A percentile compares a stretch with the other conserved stretches of the same genome.
Evolutionary conservation across 2,888 invertebrate genomes (phyloP).

Genomic region (Stegana nigrithorax): DNA sequence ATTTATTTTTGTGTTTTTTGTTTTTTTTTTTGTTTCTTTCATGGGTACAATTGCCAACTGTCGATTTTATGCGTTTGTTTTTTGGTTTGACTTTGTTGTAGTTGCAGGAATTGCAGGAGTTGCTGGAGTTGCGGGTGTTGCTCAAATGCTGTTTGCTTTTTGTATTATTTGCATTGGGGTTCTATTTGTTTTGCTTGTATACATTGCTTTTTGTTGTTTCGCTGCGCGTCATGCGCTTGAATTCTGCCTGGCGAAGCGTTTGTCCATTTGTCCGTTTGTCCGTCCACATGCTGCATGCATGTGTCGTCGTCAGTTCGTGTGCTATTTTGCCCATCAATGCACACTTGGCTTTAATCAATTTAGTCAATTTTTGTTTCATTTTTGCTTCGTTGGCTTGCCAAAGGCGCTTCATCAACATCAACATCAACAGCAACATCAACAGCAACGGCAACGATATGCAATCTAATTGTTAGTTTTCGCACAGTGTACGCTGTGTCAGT

Average conservation of each 20-base stretch:
- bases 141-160: constrained; percentile 27
- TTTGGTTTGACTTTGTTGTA: constrained; percentile 39
- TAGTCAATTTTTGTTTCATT: constrained; percentile 47
- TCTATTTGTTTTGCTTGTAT: too few relatives aligned
- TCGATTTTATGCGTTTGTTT: not conserved
- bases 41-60: not conserved
- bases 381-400: constrained; percentile 25
- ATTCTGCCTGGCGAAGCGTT: too few relatives aligned
- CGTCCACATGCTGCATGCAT: constrained; percentile 13
- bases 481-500: not conserved
- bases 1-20: not conserved
- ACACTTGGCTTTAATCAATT: constrained; percentile 65
- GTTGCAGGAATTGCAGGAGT: too few relatives aligned
- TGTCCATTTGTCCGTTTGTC: too few relatives aligned
- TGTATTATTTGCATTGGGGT: too few relatives aligned
- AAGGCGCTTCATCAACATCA: constrained; percentile 31
- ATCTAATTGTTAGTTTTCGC: not conserved
- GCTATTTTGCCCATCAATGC: constrained; percentile 60
- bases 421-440: constrained; percentile 21
- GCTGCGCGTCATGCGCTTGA: too few relatives aligned
- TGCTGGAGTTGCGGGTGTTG: constrained; percentile 18
- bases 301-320: constrained; percentile 19
- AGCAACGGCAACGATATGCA: constrained; percentile 17
- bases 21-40: not conserved
- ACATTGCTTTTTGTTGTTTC: too few relatives aligned